Evolutionary conservation across 1,140 invertebrate genomes (phyloP).

Genomic region (Caenorhabditis elegans): DNA sequence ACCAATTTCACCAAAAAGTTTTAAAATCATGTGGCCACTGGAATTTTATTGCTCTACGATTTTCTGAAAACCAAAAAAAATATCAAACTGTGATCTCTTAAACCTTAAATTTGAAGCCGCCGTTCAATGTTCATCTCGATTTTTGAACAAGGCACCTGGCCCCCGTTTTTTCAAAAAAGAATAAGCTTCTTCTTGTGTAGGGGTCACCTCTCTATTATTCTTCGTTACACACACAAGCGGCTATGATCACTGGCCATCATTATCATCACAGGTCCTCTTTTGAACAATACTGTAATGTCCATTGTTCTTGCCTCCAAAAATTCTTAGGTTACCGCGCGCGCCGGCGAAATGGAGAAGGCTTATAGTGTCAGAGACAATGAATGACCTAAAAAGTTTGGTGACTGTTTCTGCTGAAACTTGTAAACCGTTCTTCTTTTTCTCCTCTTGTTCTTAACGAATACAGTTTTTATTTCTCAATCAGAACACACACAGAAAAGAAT

Average conservation of each 20-base stretch:
- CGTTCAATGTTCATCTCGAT: neutral
- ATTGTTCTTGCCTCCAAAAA: neutral
- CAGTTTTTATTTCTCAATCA: neutral
- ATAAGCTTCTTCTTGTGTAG: neutral
- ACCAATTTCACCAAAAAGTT: too few species aligned
- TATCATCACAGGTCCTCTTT: neutral
- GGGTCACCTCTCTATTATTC: too few species aligned
- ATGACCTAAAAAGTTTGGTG: neutral
- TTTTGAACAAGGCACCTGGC: neutral
- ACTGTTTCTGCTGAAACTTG: neutral
- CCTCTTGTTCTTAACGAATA: neutral
- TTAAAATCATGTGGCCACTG: too few species aligned
- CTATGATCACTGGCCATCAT: constrained; percentile 24
- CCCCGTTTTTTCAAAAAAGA: too few species aligned
- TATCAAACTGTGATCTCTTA: neutral
- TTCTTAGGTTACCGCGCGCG: too few species aligned
- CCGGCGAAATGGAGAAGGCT: too few species aligned
- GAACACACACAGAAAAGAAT: neutral
- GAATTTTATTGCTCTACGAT: too few species aligned
- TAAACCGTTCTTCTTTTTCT: neutral
- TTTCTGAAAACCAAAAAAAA: too few species aligned
- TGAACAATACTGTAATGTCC: constrained; percentile 22
- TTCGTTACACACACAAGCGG: neutral
- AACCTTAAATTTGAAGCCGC: neutral
- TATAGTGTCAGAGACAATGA: constrained; percentile 9